phyloP scores from a whole-genome alignment of 2,888 invertebrate genomes.

The Eretmocerus hayati region DNA sequence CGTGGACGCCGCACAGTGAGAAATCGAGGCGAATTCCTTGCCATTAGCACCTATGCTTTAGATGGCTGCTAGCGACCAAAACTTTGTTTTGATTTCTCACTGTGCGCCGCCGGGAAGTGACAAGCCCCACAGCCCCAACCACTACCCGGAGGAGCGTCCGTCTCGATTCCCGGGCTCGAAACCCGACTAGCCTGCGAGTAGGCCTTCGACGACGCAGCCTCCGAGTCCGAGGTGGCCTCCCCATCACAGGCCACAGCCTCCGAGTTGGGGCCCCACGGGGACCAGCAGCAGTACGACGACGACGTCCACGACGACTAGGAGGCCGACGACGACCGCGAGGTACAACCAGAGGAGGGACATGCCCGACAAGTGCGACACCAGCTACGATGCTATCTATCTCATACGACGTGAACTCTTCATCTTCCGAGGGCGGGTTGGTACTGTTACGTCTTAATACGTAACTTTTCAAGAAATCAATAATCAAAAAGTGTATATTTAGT shows the following conservation, averaged over 20 bases:
- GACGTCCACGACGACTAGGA: conserved; percentile 28
- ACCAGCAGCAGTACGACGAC: no score
- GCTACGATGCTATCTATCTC: conserved; percentile 85
- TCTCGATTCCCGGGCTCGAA: conserved; percentile 30
- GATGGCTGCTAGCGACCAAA: no score
- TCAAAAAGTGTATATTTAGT: no score
- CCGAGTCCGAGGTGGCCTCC: conserved; percentile 38
- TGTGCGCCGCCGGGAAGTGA: neutral
- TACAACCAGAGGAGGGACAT: conserved; percentile 36
- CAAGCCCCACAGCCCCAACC: conserved; percentile 37
- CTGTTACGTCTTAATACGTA: no score
- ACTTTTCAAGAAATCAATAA: no score
- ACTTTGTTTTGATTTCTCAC: no score
- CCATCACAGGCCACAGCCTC: no score
- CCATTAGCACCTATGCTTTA: no score
- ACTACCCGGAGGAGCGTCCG: conserved; percentile 40
- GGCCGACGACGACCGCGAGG: conserved; percentile 31
- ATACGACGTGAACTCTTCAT: conserved; percentile 82
- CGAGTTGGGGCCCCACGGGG: no score
- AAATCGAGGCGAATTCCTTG: no score
- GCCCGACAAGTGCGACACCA: conserved; percentile 80
- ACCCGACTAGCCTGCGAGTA: conserved; percentile 36
- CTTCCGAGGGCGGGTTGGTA: conserved; percentile 83
- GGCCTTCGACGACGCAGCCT: conserved; percentile 18
- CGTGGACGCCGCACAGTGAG: neutral